These are phyloP conservation scores for Chiridota heheva DNA, from an alignment of 35 echinoderm and acorn worm genomes.

Conservation along the genomic window DNA sequence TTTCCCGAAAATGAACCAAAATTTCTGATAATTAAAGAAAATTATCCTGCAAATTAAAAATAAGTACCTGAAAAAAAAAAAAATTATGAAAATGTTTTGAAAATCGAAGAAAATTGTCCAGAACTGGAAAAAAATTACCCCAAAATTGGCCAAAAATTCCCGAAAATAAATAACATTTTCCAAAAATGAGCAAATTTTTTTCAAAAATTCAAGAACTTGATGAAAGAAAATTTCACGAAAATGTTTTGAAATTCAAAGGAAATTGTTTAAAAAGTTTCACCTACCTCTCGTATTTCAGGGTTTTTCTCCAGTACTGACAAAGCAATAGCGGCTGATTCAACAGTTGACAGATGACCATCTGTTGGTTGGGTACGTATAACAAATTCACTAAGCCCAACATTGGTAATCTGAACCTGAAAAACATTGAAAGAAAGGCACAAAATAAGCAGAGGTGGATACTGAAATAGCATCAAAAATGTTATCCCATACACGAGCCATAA, in stretches of 20 bases:
- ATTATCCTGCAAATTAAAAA: too few species aligned
- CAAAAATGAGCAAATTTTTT: too few species aligned
- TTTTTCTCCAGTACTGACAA: conserved; percentile 77
- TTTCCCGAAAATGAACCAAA: too few species aligned
- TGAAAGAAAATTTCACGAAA: neutral
- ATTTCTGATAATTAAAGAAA: too few species aligned
- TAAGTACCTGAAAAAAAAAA: too few species aligned
- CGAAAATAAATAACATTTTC: too few species aligned
- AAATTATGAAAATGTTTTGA: neutral
- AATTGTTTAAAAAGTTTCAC: neutral
- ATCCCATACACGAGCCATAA: neutral
- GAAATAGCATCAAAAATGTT: neutral
- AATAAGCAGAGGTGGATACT: neutral
- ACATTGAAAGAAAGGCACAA: neutral
- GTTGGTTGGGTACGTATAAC: conserved; percentile 87
- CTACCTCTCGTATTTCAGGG: conserved; percentile 76
- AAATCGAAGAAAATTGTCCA: neutral
- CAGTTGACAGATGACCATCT: conserved; percentile 69
- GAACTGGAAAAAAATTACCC: too few species aligned
- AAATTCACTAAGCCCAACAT: conserved; percentile 85
- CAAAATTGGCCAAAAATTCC: too few species aligned
- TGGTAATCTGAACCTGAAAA: conserved; percentile 73
- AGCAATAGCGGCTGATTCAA: conserved; percentile 87
- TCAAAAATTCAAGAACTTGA: neutral
- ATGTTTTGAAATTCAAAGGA: neutral